phyloP scores from a whole-genome alignment of 2,113 vertebrate species.

The Neotoma lepida region DNA sequence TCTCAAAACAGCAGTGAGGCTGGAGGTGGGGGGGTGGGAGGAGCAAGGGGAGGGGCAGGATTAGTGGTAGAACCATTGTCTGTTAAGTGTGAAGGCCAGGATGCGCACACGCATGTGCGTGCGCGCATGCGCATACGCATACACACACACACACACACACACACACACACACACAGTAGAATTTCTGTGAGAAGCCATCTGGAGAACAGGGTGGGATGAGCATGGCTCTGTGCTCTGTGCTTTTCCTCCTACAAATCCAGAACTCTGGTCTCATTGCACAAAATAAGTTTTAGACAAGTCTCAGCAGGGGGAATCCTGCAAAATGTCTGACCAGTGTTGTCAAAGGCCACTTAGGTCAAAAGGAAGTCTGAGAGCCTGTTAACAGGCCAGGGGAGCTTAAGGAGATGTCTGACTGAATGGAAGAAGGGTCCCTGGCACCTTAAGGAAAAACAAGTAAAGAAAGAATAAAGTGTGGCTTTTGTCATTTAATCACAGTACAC shows the following conservation, averaged over 20 bases:
- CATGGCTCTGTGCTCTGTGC: accelerated
- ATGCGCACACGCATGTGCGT: not conserved
- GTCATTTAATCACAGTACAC: not conserved
- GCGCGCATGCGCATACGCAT: no score
- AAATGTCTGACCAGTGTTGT: not conserved
- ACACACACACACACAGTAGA: not conserved
- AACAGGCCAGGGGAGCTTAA: no score
- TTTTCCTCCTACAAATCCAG: not conserved
- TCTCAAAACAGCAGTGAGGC: not conserved
- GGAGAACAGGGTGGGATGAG: not conserved
- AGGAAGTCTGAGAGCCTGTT: not conserved
- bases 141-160: not conserved
- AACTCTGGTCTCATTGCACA: no score
- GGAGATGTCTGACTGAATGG: accelerated
- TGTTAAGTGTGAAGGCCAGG: not conserved
- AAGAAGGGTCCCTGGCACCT: not conserved
- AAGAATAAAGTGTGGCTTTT: no score
- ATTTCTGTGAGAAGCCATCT: not conserved
- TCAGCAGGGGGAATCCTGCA: no score
- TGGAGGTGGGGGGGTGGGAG: no score
- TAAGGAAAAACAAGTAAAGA: not conserved
- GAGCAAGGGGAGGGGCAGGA: not conserved
- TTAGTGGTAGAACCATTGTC: not conserved
- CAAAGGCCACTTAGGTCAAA: not conserved
- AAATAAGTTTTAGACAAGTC: not conserved